Percentiles rank a stretch among this genome's conserved stretches.
Conservation (phyloP, 2,888 invertebrate genomes). For the Pimpla rufipes region DNA sequence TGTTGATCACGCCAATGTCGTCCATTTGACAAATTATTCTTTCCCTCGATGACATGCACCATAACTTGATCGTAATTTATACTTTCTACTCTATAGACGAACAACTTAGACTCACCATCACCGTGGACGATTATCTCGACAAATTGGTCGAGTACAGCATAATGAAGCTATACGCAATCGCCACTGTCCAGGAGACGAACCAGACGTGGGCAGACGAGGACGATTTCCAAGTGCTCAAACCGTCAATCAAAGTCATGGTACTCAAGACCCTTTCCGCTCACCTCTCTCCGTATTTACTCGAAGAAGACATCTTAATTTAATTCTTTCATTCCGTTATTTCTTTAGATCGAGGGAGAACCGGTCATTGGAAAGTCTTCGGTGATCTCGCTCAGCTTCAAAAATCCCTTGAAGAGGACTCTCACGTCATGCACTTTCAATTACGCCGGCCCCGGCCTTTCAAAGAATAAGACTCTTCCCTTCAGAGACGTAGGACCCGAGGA, state of each 20-base stretch:
- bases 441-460: constrained; percentile 89
- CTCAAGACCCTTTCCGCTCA: not conserved
- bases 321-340: too few species aligned
- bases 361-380: constrained; percentile 87
- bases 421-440: constrained; percentile 90
- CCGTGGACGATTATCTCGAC: constrained; percentile 91
- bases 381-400: constrained; percentile 88
- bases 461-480: constrained; percentile 87
- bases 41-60: too few species aligned
- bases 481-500: constrained; percentile 87
- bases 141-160: constrained; percentile 93
- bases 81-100: constrained; percentile 85
- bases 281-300: not conserved
- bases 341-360: constrained; percentile 89
- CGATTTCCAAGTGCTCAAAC: constrained; percentile 92
- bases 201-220: constrained; percentile 94
- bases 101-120: constrained; percentile 87
- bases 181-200: constrained; percentile 92
- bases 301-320: constrained; percentile 27
- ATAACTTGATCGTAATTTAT: constrained; percentile 5
- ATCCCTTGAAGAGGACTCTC: constrained; percentile 89
- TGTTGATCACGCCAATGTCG: too few species aligned
- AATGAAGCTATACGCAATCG: constrained; percentile 92
- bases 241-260: constrained; percentile 90
- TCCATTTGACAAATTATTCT: not conserved